phyloP scores from a whole-genome alignment of 2,888 invertebrate species.

The Drosophila robusta region DNA sequence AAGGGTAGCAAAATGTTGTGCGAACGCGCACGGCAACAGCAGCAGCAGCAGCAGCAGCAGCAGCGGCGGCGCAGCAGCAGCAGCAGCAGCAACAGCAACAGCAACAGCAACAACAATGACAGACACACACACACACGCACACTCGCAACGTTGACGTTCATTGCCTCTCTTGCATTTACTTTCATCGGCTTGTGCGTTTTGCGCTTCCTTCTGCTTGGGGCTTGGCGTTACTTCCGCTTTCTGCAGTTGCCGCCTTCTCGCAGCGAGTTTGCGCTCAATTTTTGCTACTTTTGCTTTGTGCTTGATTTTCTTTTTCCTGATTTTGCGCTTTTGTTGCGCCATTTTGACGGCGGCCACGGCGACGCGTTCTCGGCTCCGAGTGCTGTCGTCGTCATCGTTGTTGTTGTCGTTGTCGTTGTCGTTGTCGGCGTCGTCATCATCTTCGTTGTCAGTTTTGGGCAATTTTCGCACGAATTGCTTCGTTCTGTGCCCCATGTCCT shows the following conservation, averaged over 20 bases:
- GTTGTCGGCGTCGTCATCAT: slow-evolving; percentile 23
- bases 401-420: slow-evolving; percentile 3
- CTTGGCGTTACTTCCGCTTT: slow-evolving; percentile 52
- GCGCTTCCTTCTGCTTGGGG: slow-evolving; percentile 45
- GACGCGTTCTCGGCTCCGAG: slow-evolving; percentile 31
- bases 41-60: neutral
- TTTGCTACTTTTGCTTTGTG: slow-evolving; percentile 77
- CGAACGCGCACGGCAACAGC: slow-evolving; percentile 48
- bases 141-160: slow-evolving; percentile 25
- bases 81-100: slow-evolving; percentile 13
- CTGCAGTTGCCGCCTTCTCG: slow-evolving; percentile 31
- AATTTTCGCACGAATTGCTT: slow-evolving; percentile 61
- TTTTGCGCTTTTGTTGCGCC: slow-evolving; percentile 76
- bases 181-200: slow-evolving; percentile 61
- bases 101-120: slow-evolving; percentile 38
- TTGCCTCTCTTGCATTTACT: slow-evolving; percentile 61
- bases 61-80: slow-evolving; percentile 23
- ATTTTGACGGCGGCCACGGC: slow-evolving; percentile 50
- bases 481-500: slow-evolving; percentile 13
- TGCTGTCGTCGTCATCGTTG: slow-evolving; percentile 17
- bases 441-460: slow-evolving; percentile 54
- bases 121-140: slow-evolving; percentile 24
- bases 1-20: slow-evolving; percentile 81
- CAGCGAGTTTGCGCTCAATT: slow-evolving; percentile 77
- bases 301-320: slow-evolving; percentile 67